A percentile compares a stretch with the other conserved stretches of the same genome.
Evolutionary conservation across 1,140 invertebrate species (phyloP).

Genomic region (Tribolium castaneum): DNA sequence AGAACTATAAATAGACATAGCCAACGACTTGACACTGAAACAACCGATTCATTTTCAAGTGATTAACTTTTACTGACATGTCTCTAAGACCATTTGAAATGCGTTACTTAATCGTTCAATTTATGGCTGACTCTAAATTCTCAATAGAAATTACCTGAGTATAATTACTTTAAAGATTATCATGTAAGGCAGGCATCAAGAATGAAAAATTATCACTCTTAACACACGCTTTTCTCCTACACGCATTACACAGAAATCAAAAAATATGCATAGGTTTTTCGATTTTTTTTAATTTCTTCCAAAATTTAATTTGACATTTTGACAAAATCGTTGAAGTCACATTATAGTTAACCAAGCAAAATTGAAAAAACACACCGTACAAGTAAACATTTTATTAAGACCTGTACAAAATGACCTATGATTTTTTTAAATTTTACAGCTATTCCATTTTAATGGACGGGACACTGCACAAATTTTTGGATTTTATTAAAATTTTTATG

Average conservation of each 20-base stretch:
- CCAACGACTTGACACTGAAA: constrained; percentile 9
- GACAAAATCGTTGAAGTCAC: too few species aligned
- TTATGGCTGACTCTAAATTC: not conserved
- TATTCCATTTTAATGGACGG: too few species aligned
- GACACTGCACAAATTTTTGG: too few species aligned
- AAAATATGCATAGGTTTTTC: not conserved
- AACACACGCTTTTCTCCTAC: not conserved
- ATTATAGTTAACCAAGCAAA: too few species aligned
- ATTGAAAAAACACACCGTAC: too few species aligned
- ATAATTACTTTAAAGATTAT: not conserved
- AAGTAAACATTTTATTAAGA: too few species aligned
- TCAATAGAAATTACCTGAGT: not conserved
- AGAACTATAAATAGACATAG: constrained; percentile 21
- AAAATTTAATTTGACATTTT: too few species aligned
- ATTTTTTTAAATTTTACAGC: too few species aligned
- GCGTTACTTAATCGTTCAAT: constrained; percentile 19
- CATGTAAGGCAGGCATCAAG: not conserved
- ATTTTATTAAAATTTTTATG: too few species aligned
- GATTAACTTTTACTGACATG: constrained; percentile 21
- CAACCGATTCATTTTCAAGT: constrained; percentile 13
- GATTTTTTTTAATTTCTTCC: too few species aligned
- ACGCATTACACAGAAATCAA: not conserved
- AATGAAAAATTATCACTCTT: not conserved
- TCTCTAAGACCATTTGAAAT: not conserved
- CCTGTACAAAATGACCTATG: too few species aligned